A percentile compares a stretch with the other conserved stretches of the same genome.
Conservation (phyloP, 1,140 invertebrate genomes). For the Drosophila ambigua region DNA sequence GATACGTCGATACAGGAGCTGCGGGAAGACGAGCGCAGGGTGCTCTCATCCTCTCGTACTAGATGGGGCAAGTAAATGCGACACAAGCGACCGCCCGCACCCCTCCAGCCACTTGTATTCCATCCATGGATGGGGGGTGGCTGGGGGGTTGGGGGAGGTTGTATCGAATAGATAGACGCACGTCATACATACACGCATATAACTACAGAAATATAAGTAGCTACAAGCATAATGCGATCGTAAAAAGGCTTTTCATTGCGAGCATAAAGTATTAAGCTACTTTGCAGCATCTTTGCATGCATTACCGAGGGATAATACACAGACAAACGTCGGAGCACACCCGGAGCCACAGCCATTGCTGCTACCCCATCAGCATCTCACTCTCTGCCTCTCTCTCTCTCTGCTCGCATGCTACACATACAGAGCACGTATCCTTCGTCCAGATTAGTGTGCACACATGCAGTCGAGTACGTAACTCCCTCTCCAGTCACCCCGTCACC, state of each 20-base stretch:
- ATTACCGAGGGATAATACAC: constrained; percentile 77
- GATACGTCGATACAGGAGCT: constrained; percentile 58
- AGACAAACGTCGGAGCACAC: constrained; percentile 45
- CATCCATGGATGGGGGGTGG: too few relatives aligned
- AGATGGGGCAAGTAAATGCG: constrained; percentile 16
- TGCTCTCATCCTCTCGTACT: neutral
- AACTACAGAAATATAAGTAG: constrained; percentile 72
- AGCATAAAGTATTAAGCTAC: constrained; percentile 82
- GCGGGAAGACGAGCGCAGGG: neutral
- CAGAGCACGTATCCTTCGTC: constrained; percentile 37
- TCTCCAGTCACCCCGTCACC: too few relatives aligned
- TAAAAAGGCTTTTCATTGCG: constrained; percentile 81
- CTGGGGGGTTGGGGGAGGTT: neutral
- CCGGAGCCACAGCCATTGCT: neutral
- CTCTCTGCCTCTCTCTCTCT: neutral
- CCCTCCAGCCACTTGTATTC: constrained; percentile 1
- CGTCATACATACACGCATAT: constrained; percentile 17
- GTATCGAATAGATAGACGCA: constrained; percentile 62
- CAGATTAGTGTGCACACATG: constrained; percentile 28
- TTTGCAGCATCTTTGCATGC: constrained; percentile 82
- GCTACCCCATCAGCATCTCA: neutral
- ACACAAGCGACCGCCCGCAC: constrained; percentile 2
- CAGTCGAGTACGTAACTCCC: neutral
- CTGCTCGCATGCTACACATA: neutral
- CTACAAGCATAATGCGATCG: constrained; percentile 80